Base-by-base conservation (phyloP, 2,797 vertebrate species). In the Poecilia picta region DNA sequence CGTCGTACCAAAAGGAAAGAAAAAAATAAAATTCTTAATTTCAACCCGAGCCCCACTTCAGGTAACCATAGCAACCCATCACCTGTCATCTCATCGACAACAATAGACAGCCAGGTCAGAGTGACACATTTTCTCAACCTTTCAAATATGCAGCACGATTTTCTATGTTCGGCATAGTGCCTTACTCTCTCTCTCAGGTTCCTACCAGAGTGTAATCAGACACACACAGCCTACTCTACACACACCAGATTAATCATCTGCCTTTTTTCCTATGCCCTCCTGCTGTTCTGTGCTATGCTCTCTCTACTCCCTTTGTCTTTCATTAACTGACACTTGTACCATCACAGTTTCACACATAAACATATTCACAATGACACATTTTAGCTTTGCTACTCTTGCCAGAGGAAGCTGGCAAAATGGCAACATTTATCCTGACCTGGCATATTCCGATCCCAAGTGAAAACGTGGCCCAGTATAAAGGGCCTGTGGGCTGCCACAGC, bases 401-500 rank as follows among this genome's bases (percentile, higher is more conserved):
- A 73, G 80, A 80, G 86, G 85, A 88, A 83, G 83, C 78, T 94
- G 93, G 94, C 92, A 87, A 84, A 88, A 93, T 86, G 92, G 89
- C 90, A 93, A 89, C 88, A 89, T 92, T 95, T 94, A 91, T 92
- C 94, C 95, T 96, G 95, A 96, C 93, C 90, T 90, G 93, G 94
- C 94, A 95, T 94, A 95, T 96, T 95, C 83, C 59, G 78, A 93
- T 91, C 88, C 89, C 83, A 76, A 89, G 88, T 86, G 87, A 91
- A 93, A 94, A 91, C 43, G 83, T 78, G 80, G 86, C 88, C 82
- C 83, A 82, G 85, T 85, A 94, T 92, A 93, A 93, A 95, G 88
- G 89, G 88, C 87, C 77, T 80, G 83, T 89, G 89, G 92, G 87
- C 90, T 89, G 88, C 86, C 33, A 89, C 91, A 84, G 93, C 85